phyloP scores from a whole-genome alignment of 37 sponge, comb jelly and placozoan genomes.

The Eunapius fragilis region DNA sequence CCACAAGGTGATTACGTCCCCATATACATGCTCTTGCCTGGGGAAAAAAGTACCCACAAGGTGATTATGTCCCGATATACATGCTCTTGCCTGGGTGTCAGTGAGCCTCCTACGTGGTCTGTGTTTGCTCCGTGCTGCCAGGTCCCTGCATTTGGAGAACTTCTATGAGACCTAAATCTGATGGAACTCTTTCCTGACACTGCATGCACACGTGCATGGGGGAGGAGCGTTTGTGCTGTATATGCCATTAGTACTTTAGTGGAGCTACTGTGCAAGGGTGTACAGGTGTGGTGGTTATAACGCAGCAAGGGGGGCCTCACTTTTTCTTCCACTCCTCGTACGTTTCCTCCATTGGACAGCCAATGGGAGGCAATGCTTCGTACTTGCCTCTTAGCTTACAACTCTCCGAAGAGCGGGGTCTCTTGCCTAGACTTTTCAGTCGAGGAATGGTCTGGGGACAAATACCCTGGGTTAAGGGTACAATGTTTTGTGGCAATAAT shows the following conservation, averaged over 20 bases:
- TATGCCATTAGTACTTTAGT: neutral
- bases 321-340: conserved; percentile 48
- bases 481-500: neutral
- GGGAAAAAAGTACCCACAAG: neutral
- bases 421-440: neutral
- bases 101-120: conserved; percentile 4
- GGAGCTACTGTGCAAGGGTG: neutral
- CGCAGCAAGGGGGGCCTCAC: conserved; percentile 26
- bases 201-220: neutral
- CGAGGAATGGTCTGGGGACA: conserved; percentile 9
- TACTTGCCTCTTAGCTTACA: conserved; percentile 6
- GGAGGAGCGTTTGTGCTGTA: too few species aligned
- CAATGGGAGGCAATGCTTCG: conserved; percentile 29
- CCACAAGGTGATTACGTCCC: too few species aligned
- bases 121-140: conserved; percentile 21
- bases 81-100: neutral
- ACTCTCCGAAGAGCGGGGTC: neutral
- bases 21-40: conserved; percentile 3
- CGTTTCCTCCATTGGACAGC: neutral
- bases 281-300: too few species aligned
- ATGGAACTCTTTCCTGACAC: neutral
- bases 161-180: neutral
- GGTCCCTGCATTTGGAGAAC: conserved; percentile 11
- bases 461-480: neutral
- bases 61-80: too few species aligned